These are phyloP conservation scores for Whitmania pigra DNA, from an alignment of 1,140 invertebrate genomes.

Conservation along the genomic window DNA sequence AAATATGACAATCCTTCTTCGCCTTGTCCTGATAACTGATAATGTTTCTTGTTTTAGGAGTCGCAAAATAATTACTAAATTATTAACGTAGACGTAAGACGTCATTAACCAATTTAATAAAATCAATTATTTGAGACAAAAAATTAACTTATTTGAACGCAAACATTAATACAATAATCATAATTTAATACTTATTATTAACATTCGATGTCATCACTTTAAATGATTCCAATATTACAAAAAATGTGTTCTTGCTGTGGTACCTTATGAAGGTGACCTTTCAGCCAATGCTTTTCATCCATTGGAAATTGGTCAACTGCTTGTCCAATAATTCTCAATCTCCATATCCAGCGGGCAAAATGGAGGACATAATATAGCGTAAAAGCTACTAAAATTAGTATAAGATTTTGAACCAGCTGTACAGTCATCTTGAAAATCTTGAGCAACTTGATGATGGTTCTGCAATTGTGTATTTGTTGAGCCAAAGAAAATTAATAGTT, in stretches of 20 bases:
- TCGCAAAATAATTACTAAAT: not conserved
- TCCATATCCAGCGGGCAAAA: too few relatives aligned
- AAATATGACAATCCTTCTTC: constrained; percentile 6
- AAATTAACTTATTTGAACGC: too few relatives aligned
- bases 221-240: not conserved
- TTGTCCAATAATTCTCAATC: not conserved
- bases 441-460: too few relatives aligned
- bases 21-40: not conserved
- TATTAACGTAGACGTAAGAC: not conserved
- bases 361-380: too few relatives aligned
- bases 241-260: not conserved
- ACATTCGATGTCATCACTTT: not conserved
- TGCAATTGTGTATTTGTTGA: too few relatives aligned
- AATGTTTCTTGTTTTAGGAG: not conserved
- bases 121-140: too few relatives aligned
- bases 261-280: constrained; percentile 15
- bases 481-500: too few relatives aligned
- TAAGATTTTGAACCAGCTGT: too few relatives aligned
- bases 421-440: too few relatives aligned
- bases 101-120: not conserved
- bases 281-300: constrained; percentile 13
- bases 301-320: constrained; percentile 8
- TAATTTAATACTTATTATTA: not conserved
- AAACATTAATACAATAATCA: too few relatives aligned
- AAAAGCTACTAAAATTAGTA: too few relatives aligned